Base-by-base conservation (phyloP, 2,888 invertebrate genomes). In the Heteropelma amictum region DNA sequence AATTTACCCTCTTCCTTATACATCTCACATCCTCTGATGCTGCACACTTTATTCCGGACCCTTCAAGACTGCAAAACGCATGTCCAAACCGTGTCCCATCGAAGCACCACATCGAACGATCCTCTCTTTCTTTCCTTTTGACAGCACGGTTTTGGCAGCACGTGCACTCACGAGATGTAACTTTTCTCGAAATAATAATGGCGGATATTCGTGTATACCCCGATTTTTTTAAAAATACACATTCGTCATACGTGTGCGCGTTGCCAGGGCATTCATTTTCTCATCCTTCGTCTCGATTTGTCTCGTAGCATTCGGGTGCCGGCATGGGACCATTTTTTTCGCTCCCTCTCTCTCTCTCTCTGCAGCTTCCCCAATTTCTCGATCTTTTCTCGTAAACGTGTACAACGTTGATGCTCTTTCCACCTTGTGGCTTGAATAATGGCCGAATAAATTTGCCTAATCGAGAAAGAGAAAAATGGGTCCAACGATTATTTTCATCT, bases 181-280 rank as follows among this genome's bases (percentile, higher is more conserved):
- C 71, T 76, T 76, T 76, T 76, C 76, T 72, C 71, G 40, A 76
- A 76, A 76, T 72, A 76, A 76, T 76, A 76, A 76, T 72, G 76
- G 63, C 71, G 51, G 26, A 47, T 67, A 75, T 67, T 67, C 61
- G 67, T 56, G 70, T 38, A 38, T 38, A n/a, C n/a, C 69, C 58
- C 63, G 35, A 28, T 28, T 30, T 35, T 40, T 33, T 30, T 45
- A n/a, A n/a, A n/a, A n/a, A n/a, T n/a, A n/a, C n/a, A n/a, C n/a
- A n/a, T n/a, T n/a, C n/a, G n/a, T n/a, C n/a, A n/a, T n/a, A n/a
- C n/a, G 14, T 23, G 42, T 10, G 40, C 23, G 30, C n/a, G 23
- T 35, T 61, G 67, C 61, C 61, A 60, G 49, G 42, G 49, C 35
- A 67, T 71, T 67, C 75, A 65, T 75, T 71, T 67, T 56, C 47